Conservation (phyloP, 2,113 vertebrate genomes). For the Burhinus bistriatus region DNA sequence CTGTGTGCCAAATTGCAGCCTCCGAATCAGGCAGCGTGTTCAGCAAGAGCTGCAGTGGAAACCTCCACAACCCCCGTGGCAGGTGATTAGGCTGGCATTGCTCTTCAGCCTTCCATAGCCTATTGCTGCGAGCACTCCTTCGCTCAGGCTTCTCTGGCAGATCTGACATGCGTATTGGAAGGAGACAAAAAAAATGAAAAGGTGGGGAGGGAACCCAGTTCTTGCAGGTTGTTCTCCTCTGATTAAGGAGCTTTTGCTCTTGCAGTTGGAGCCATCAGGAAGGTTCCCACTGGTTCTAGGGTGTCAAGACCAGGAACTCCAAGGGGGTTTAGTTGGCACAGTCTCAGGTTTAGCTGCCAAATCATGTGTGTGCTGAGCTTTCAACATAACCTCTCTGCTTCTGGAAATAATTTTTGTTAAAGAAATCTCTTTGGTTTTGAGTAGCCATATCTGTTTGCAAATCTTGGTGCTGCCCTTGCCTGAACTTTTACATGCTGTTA, state of each 20-base stretch:
- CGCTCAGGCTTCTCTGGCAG: not conserved
- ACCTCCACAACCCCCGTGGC: not conserved
- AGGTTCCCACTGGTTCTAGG: not conserved
- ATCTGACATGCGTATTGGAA: not conserved
- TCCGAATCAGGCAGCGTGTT: fast-evolving
- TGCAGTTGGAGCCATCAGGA: not conserved
- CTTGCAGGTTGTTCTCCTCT: not conserved
- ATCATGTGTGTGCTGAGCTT: constrained; percentile 17
- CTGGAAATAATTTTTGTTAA: not conserved
- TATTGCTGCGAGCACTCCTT: not conserved
- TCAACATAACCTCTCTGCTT: constrained; percentile 15
- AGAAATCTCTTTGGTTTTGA: constrained; percentile 9
- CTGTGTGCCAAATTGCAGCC: not conserved
- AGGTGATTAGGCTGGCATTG: not conserved
- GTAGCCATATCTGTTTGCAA: not conserved
- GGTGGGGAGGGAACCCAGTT: not conserved
- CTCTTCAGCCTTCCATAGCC: not conserved
- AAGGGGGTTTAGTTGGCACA: not conserved
- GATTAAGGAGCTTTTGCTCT: not conserved
- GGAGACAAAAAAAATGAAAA: not conserved
- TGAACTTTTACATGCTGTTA: constrained; percentile 43
- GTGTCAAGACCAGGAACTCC: not conserved
- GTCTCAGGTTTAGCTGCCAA: not conserved
- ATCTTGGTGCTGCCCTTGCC: constrained; percentile 31
- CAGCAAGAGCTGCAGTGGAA: not conserved